These are phyloP conservation scores for Nyctereutes procyonoides DNA, from an alignment of 2,113 vertebrate species.

Conservation along the genomic window DNA sequence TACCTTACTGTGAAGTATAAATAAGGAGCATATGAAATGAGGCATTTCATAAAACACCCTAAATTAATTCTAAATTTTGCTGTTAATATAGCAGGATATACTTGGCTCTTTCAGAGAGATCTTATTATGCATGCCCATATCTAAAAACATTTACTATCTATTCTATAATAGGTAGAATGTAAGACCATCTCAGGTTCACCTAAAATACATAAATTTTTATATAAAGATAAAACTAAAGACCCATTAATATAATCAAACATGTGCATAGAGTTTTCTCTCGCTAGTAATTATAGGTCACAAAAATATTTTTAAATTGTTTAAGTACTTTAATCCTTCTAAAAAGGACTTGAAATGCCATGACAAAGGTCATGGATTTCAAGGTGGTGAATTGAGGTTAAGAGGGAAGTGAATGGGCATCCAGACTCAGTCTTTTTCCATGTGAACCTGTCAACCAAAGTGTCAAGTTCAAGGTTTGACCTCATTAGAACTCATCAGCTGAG, in stretches of 20 bases:
- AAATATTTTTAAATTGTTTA: not conserved
- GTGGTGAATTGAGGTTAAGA: not conserved
- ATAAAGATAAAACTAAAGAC: not conserved
- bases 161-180: not conserved
- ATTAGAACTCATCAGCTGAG: slow-evolving; percentile 35
- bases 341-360: not conserved
- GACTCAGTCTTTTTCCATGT: not conserved
- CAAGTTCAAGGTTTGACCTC: slow-evolving; percentile 6
- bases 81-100: not conserved
- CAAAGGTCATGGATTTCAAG: not conserved
- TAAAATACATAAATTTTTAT: not conserved
- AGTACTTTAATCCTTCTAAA: not conserved
- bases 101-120: slow-evolving; percentile 3
- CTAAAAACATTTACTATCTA: not conserved
- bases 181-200: not conserved
- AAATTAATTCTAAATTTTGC: slow-evolving; percentile 62
- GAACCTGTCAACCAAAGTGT: not conserved
- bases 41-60: slow-evolving; percentile 48
- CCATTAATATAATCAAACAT: not conserved
- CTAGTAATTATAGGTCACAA: not conserved
- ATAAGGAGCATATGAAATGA: slow-evolving; percentile 44
- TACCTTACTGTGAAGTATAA: slow-evolving; percentile 64
- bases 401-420: not conserved
- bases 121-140: not conserved
- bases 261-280: not conserved